Conservation (phyloP, 2,797 vertebrate species). For the Microtus agrestis region DNA sequence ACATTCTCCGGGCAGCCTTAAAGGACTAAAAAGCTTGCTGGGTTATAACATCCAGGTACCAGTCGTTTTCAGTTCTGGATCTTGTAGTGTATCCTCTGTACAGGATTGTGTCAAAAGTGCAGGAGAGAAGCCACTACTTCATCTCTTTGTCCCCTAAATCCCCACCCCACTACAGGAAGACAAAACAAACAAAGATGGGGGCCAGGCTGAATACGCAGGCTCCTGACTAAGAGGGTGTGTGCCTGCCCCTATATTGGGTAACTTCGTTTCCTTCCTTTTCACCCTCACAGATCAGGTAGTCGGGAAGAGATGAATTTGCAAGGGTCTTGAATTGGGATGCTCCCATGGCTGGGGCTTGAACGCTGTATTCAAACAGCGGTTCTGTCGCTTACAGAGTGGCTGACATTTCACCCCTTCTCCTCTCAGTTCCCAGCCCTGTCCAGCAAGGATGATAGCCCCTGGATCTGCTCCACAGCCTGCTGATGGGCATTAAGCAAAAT, state of each 20-base stretch:
- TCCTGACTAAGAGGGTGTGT: background rate
- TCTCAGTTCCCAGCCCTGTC: background rate
- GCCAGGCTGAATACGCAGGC: background rate
- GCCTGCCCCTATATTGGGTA: background rate
- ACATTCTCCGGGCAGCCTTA: background rate
- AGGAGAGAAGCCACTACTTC: background rate
- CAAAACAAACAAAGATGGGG: background rate
- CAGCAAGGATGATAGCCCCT: background rate
- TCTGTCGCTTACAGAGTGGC: background rate
- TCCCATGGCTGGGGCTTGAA: background rate
- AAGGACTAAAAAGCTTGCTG: background rate
- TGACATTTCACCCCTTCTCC: background rate
- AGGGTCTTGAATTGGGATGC: background rate
- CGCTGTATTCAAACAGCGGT: background rate
- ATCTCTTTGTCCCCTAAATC: background rate
- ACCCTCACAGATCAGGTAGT: background rate
- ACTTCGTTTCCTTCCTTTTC: background rate
- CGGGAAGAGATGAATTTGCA: background rate
- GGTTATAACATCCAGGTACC: background rate
- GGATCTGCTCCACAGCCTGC: background rate
- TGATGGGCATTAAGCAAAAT: background rate
- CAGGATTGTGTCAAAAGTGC: background rate
- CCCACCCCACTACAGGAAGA: background rate
- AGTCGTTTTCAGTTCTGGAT: background rate
- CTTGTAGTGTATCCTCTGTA: background rate